Conservation (phyloP, 2,113 vertebrate species). For the Oryzias woworae region DNA sequence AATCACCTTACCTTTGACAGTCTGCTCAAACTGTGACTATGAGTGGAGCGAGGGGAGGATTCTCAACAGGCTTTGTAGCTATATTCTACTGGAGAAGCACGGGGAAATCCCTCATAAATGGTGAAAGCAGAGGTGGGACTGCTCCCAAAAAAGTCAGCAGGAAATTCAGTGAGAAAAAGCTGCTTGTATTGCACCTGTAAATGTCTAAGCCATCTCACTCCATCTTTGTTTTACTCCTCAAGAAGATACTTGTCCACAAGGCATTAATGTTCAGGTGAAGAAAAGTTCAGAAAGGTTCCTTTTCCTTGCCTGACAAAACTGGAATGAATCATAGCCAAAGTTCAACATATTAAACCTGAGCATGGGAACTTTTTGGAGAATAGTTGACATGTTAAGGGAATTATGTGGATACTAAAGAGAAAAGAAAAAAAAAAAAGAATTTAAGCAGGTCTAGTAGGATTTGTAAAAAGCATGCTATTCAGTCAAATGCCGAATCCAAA, state of each 20-base stretch:
- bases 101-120: background rate
- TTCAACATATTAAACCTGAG: no score
- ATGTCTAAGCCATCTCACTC: constrained; percentile 44
- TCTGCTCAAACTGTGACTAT: constrained; percentile 41
- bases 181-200: constrained; percentile 14
- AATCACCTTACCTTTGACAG: constrained; percentile 33
- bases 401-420: no score
- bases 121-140: background rate
- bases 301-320: constrained; percentile 34
- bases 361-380: no score
- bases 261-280: constrained; percentile 67
- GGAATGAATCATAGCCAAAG: no score
- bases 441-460: no score
- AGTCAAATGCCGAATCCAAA: no score
- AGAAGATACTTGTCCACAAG: constrained; percentile 43
- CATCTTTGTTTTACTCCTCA: constrained; percentile 7
- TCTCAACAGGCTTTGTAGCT: constrained; percentile 26
- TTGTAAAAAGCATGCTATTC: no score
- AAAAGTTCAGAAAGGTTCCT: constrained; percentile 66
- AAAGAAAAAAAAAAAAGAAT: no score
- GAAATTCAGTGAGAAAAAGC: constrained; percentile 3
- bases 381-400: no score
- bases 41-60: background rate
- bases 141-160: background rate
- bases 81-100: background rate